Conservation (phyloP, 2,888 invertebrate genomes). For the Tillus elongatus region DNA sequence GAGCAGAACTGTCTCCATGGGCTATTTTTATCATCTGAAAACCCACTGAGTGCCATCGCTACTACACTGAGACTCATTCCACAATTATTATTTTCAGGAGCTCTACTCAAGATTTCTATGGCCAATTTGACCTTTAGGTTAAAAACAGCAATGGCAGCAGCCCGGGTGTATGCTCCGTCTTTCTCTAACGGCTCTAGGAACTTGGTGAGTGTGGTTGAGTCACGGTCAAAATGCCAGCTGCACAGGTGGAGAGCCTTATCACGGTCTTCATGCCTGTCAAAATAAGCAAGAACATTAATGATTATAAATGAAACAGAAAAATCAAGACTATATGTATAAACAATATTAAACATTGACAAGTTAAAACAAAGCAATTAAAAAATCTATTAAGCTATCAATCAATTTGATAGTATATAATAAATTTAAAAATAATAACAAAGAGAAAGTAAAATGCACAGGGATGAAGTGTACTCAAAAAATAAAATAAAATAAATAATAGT, state of each 20-base stretch:
- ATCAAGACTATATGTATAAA: too few relatives aligned
- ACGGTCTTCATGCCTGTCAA: slow-evolving; percentile 59
- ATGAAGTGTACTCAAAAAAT: too few relatives aligned
- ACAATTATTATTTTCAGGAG: slow-evolving; percentile 40
- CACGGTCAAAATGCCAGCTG: slow-evolving; percentile 81
- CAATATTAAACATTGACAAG: too few relatives aligned
- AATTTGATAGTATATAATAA: too few relatives aligned
- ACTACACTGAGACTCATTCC: slow-evolving; percentile 49
- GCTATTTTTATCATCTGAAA: slow-evolving; percentile 72
- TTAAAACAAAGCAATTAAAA: too few relatives aligned
- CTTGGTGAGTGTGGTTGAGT: slow-evolving; percentile 46
- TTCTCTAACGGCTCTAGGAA: slow-evolving; percentile 63
- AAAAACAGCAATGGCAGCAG: slow-evolving; percentile 86
- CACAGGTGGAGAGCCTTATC: slow-evolving; percentile 76
- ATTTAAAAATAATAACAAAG: too few relatives aligned
- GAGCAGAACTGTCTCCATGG: slow-evolving; percentile 71
- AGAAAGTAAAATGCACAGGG: too few relatives aligned
- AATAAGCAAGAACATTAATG: slow-evolving; percentile 10
- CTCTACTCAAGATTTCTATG: slow-evolving; percentile 75
- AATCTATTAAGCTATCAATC: too few relatives aligned
- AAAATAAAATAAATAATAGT: too few relatives aligned
- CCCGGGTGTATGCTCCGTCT: slow-evolving; percentile 66
- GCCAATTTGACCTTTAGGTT: slow-evolving; percentile 77
- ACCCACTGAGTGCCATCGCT: slow-evolving; percentile 79
- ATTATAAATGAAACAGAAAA: too few relatives aligned